phyloP scores from a whole-genome alignment of 2,888 invertebrate species.

The Plagodis pulveraria region DNA sequence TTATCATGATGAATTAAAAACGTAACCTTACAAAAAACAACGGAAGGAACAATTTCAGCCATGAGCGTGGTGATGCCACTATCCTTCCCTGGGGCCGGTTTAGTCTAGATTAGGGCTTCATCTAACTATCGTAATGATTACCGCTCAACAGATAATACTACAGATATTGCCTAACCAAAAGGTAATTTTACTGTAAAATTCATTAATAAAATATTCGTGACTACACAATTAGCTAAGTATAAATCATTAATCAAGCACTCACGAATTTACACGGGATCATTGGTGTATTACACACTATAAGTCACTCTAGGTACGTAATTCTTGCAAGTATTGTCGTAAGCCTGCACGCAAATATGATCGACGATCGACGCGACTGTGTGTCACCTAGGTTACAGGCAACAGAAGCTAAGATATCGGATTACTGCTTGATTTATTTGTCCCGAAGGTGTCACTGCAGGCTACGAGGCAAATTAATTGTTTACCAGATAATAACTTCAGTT shows the following conservation, averaged over 20 bases:
- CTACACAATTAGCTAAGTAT: background rate
- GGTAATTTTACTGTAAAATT: background rate
- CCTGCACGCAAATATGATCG: conserved; percentile 9
- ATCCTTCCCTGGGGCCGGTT: too few species aligned
- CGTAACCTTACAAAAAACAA: too few species aligned
- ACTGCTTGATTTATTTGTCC: conserved; percentile 61
- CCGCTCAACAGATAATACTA: background rate
- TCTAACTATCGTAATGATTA: too few species aligned
- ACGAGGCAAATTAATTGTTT: conserved; percentile 61
- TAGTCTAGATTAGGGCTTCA: too few species aligned
- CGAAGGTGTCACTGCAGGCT: conserved; percentile 55
- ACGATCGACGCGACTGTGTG: conserved; percentile 31
- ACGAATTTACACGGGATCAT: too few species aligned
- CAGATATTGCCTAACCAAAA: background rate
- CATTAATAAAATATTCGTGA: conserved; percentile 15
- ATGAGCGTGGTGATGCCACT: too few species aligned
- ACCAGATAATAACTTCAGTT: conserved; percentile 58
- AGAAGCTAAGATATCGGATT: conserved; percentile 60
- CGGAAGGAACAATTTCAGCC: too few species aligned
- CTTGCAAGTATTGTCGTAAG: too few species aligned
- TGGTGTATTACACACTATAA: too few species aligned
- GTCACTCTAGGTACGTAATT: too few species aligned
- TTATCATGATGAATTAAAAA: too few species aligned
- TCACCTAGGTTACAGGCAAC: conserved; percentile 38
- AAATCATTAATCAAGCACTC: background rate